These are phyloP conservation scores for Hyposmocoma kahamanoa DNA, from an alignment of 1,140 invertebrate species.

Conservation along the genomic window DNA sequence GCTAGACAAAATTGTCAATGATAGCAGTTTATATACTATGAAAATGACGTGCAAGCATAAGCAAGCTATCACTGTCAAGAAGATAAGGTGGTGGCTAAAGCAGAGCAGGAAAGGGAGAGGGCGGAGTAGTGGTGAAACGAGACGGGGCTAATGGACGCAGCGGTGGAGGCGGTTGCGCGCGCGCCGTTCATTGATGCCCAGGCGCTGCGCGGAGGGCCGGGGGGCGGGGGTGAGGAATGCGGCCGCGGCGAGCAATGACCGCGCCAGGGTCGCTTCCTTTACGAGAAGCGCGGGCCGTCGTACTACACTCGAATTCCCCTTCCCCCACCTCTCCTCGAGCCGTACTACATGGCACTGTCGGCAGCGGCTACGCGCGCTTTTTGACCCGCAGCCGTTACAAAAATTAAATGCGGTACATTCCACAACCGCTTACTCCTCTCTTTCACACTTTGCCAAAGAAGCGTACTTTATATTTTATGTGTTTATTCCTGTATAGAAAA, in stretches of 20 bases:
- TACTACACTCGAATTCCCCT: constrained; percentile 59
- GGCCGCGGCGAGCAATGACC: constrained; percentile 69
- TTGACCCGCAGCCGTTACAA: constrained; percentile 67
- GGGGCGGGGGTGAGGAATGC: constrained; percentile 59
- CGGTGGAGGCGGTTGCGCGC: constrained; percentile 36
- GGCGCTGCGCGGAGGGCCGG: constrained; percentile 40
- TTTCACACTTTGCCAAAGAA: constrained; percentile 30
- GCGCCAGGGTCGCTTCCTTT: constrained; percentile 71
- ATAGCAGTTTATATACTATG: neutral
- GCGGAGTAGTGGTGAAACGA: constrained; percentile 27
- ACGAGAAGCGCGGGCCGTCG: constrained; percentile 67
- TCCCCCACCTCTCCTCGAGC: constrained; percentile 19
- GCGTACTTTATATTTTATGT: too few relatives aligned
- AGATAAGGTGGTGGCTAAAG: constrained; percentile 14
- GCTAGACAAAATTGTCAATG: constrained; percentile 8
- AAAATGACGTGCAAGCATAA: constrained; percentile 6
- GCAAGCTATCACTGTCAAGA: constrained; percentile 7
- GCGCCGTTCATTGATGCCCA: constrained; percentile 68
- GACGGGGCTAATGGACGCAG: constrained; percentile 38
- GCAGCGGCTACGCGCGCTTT: constrained; percentile 51
- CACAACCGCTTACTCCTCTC: constrained; percentile 43
- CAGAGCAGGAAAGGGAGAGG: constrained; percentile 34
- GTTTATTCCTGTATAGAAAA: too few relatives aligned
- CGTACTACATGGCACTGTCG: constrained; percentile 54
- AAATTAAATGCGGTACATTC: constrained; percentile 68